Conservation (phyloP, 2,888 invertebrate genomes). For the Sturmia bella region DNA sequence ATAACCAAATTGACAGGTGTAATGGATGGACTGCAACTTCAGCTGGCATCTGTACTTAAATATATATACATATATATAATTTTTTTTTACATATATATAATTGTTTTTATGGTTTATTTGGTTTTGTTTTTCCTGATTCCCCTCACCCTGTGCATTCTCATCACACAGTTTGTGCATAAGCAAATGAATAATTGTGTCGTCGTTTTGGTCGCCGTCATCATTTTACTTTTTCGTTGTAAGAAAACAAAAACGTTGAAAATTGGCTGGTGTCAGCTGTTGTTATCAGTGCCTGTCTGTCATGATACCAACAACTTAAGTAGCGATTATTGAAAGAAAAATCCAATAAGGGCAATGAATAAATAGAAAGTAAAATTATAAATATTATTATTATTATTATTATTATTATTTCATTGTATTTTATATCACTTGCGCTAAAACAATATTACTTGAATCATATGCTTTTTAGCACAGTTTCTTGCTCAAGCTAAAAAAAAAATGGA, state of each 20-base stretch:
- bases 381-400: slow-evolving; percentile 48
- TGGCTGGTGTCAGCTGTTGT: slow-evolving; percentile 65
- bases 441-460: slow-evolving; percentile 49
- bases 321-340: slow-evolving; percentile 8
- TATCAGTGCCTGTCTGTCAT: slow-evolving; percentile 46
- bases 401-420: slow-evolving; percentile 22
- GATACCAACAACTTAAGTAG: slow-evolving; percentile 36
- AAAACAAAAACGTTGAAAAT: slow-evolving; percentile 38
- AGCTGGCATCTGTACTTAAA: slow-evolving; percentile 15
- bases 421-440: too few species aligned
- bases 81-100: slow-evolving; percentile 22
- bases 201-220: slow-evolving; percentile 32
- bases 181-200: slow-evolving; percentile 43
- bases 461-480: slow-evolving; percentile 14
- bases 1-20: slow-evolving; percentile 69
- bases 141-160: not conserved
- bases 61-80: not conserved
- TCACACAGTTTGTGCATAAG: not conserved
- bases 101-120: slow-evolving; percentile 59
- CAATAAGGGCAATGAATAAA: not conserved
- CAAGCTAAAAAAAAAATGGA: too few species aligned
- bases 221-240: slow-evolving; percentile 26
- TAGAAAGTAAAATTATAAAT: slow-evolving; percentile 43
- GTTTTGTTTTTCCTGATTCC: slow-evolving; percentile 30
- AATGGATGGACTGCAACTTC: slow-evolving; percentile 61